These are phyloP conservation scores for Cynoglossus semilaevis DNA, from an alignment of 2,113 vertebrate genomes.

Conservation along the genomic window DNA sequence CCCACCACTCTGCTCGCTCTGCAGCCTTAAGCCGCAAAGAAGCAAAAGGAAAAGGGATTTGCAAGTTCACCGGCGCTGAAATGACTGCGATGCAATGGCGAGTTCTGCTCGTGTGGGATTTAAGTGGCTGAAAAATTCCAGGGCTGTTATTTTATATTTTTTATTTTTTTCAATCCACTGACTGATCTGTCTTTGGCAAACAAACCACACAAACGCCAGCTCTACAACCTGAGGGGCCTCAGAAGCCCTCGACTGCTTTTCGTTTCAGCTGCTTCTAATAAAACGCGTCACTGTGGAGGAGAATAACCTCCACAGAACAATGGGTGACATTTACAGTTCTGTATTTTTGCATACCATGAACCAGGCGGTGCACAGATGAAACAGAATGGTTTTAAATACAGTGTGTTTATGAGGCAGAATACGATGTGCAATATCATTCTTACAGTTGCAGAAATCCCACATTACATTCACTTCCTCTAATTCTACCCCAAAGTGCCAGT, in stretches of 20 bases:
- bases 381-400: slow-evolving; percentile 11
- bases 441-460: slow-evolving; percentile 27
- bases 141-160: slow-evolving; percentile 55
- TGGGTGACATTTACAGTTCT: slow-evolving; percentile 20
- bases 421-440: slow-evolving; percentile 36
- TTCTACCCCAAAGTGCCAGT: slow-evolving; percentile 61
- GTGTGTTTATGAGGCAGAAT: slow-evolving; percentile 32
- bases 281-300: slow-evolving; percentile 35
- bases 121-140: slow-evolving; percentile 64
- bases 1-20: slow-evolving; percentile 39
- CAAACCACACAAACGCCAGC: slow-evolving; percentile 56
- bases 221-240: slow-evolving; percentile 45
- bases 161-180: slow-evolving; percentile 60
- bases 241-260: slow-evolving; percentile 41
- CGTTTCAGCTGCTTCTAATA: slow-evolving; percentile 42
- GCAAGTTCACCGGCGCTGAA: slow-evolving; percentile 55
- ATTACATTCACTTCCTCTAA: slow-evolving; percentile 28
- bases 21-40: slow-evolving; percentile 56
- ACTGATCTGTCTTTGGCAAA: slow-evolving; percentile 66
- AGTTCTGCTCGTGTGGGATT: slow-evolving; percentile 64
- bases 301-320: slow-evolving; percentile 6
- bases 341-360: slow-evolving; percentile 21
- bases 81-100: slow-evolving; percentile 55
- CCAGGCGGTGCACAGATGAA: not conserved
- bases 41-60: slow-evolving; percentile 63